phyloP scores from a whole-genome alignment of 2,888 invertebrate genomes.

The Chymomyza fuscimana region DNA sequence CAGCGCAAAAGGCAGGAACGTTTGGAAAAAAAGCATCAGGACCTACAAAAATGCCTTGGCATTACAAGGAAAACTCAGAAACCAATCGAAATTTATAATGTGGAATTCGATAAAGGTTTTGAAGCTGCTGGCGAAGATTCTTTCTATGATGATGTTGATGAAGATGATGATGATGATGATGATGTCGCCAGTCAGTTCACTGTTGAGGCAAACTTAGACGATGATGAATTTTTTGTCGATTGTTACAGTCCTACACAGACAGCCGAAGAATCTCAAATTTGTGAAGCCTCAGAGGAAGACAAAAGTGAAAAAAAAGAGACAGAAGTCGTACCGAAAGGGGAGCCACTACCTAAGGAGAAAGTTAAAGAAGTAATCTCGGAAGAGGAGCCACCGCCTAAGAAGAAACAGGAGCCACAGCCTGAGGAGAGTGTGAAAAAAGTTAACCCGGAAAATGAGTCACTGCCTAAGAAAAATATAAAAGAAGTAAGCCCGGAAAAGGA shows the following conservation, averaged over 20 bases:
- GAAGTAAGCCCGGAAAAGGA: too few relatives aligned
- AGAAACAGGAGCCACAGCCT: too few relatives aligned
- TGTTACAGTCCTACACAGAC: neutral
- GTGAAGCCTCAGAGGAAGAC: neutral
- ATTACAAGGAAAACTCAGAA: neutral
- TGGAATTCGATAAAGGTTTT: slow-evolving; percentile 52
- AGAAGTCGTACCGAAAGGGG: too few relatives aligned
- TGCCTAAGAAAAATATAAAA: too few relatives aligned
- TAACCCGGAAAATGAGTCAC: too few relatives aligned
- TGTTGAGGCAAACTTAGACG: neutral
- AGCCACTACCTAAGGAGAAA: too few relatives aligned
- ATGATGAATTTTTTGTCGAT: neutral
- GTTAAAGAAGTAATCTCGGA: too few relatives aligned
- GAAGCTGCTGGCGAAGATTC: slow-evolving; percentile 10
- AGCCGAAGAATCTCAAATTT: neutral
- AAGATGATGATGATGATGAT: neutral
- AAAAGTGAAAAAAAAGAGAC: too few relatives aligned
- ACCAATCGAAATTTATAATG: slow-evolving; percentile 32
- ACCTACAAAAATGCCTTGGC: slow-evolving; percentile 48
- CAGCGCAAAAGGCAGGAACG: slow-evolving; percentile 34
- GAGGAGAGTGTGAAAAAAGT: too few relatives aligned
- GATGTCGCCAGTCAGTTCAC: neutral
- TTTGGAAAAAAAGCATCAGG: slow-evolving; percentile 46
- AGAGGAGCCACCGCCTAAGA: too few relatives aligned
- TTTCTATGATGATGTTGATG: neutral